A percentile compares a stretch with the other conserved stretches of the same genome.
Evolutionary conservation across 2,797 vertebrate species (phyloP).

Genomic region (Myotis vivesi): DNA sequence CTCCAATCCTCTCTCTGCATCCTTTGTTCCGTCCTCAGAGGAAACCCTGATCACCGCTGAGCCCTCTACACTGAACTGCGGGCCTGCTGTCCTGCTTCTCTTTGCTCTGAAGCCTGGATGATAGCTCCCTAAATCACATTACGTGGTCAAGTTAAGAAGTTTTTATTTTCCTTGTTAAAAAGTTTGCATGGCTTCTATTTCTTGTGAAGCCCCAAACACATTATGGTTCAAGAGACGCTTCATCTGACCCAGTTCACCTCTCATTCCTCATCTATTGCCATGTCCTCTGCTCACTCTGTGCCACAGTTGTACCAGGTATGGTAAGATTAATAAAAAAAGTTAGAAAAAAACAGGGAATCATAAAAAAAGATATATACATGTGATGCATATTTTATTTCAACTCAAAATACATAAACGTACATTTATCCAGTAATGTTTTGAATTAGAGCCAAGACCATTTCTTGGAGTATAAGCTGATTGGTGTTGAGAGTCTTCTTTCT

Average conservation of each 20-base stretch:
- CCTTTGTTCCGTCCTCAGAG: neutral
- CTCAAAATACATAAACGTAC: neutral
- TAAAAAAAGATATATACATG: neutral
- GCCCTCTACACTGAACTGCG: neutral
- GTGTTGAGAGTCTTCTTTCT: constrained; percentile 40
- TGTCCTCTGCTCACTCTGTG: neutral
- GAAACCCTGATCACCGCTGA: neutral
- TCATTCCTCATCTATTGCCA: neutral
- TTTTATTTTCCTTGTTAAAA: constrained; percentile 3
- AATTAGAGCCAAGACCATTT: constrained; percentile 22
- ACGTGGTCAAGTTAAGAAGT: neutral
- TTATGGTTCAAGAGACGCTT: neutral
- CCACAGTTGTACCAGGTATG: neutral
- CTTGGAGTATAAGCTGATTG: constrained; percentile 8
- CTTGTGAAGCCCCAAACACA: neutral
- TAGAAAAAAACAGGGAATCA: neutral
- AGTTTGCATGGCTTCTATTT: neutral
- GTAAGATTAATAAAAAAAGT: neutral
- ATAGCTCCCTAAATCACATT: neutral
- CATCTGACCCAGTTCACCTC: neutral
- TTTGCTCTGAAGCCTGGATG: neutral
- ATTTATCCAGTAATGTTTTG: constrained; percentile 48
- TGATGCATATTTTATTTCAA: constrained; percentile 31
- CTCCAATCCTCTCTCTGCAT: neutral
- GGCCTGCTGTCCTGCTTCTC: neutral